Evolutionary conservation across 2,888 invertebrate genomes (phyloP).

Genomic region (Dastarcus helophoroides): DNA sequence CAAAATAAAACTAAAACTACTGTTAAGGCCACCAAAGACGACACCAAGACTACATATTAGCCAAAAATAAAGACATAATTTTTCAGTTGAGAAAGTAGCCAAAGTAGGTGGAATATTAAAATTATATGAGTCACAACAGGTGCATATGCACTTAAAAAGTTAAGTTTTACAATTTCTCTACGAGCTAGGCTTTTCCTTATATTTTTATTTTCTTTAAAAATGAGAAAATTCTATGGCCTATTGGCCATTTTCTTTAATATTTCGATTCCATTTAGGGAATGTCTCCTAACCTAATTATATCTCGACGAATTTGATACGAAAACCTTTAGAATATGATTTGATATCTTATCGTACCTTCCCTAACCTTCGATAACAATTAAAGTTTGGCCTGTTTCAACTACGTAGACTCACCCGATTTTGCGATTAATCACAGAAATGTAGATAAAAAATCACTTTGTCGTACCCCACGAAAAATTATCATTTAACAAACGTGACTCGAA

Average conservation of each 20-base stretch:
- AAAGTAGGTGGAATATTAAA: background rate
- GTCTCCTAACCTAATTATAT: conserved; percentile 35
- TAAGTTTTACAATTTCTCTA: too few species aligned
- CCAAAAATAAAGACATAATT: background rate
- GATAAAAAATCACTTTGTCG: background rate
- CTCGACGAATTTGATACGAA: too few species aligned
- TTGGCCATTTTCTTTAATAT: too few species aligned
- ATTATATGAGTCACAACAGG: background rate
- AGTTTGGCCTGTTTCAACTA: too few species aligned
- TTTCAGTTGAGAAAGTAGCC: background rate
- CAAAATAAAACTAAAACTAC: too few species aligned
- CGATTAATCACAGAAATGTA: background rate
- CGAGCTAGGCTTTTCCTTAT: too few species aligned
- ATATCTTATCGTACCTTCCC: conserved; percentile 3
- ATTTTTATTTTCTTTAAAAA: too few species aligned
- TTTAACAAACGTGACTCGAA: background rate
- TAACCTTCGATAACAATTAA: conserved; percentile 2
- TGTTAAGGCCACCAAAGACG: too few species aligned
- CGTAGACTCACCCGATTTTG: background rate
- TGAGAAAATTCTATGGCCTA: too few species aligned
- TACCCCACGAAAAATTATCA: background rate
- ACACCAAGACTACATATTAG: too few species aligned
- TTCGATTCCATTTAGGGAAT: conserved; percentile 19
- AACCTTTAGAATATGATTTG: conserved; percentile 7
- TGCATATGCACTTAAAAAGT: too few species aligned